Evolutionary conservation across 2,888 invertebrate genomes (phyloP).

Genomic region (Polylopha cassiicola): DNA sequence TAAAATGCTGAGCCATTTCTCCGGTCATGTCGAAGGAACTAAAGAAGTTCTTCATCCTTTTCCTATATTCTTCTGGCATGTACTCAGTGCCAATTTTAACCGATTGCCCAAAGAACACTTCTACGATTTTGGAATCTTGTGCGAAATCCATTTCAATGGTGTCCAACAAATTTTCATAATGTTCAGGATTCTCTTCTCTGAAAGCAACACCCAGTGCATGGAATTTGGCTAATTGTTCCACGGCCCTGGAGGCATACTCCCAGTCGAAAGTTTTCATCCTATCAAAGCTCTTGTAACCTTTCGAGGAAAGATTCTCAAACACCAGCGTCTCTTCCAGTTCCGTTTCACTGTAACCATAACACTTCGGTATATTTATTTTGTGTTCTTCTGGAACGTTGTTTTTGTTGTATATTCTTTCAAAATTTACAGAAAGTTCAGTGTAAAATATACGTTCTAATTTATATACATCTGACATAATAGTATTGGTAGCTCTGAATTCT

Average conservation of each 20-base stretch:
- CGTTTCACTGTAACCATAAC: constrained; percentile 8
- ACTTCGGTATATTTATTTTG: constrained; percentile 15
- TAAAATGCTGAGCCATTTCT: background rate
- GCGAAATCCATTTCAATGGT: background rate
- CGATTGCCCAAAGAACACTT: background rate
- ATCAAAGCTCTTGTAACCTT: constrained; percentile 16
- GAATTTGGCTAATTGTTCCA: constrained; percentile 21
- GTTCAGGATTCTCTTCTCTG: constrained; percentile 13
- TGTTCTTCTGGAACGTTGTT: constrained; percentile 18
- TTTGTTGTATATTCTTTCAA: constrained; percentile 22
- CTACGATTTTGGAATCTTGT: background rate
- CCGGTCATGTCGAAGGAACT: background rate
- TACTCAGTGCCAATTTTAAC: background rate
- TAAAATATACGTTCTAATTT: constrained; percentile 10
- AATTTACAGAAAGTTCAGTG: constrained; percentile 3
- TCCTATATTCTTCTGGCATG: background rate
- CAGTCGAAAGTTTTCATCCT: constrained; percentile 19
- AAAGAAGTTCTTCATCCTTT: constrained; percentile 7
- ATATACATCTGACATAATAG: background rate
- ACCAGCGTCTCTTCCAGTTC: constrained; percentile 17
- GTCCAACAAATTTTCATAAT: constrained; percentile 1
- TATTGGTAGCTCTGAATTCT: background rate
- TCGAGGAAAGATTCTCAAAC: constrained; percentile 20
- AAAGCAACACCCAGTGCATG: constrained; percentile 23
- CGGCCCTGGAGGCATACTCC: constrained; percentile 19